Base-by-base conservation (phyloP, 2,888 invertebrate genomes). In the Ophioninae sp. region DNA sequence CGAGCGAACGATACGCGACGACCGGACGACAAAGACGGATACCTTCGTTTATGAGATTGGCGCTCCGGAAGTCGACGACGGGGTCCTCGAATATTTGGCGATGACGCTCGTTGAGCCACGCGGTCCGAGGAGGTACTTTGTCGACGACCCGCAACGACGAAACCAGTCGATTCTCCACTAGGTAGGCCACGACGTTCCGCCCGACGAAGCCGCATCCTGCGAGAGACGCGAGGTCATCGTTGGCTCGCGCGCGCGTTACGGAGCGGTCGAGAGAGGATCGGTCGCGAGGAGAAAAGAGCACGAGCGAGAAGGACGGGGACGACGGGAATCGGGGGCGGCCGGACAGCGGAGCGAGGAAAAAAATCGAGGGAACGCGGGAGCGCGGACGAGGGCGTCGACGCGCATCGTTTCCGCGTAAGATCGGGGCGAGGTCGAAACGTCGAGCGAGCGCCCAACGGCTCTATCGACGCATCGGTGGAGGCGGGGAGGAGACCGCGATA, bases 181-280 rank as follows among this genome's bases (percentile, higher is more conserved):
- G 94, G 93, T 96, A 96, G 84, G 96, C 95, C 83, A 98, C 96
- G 88, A 98, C 94, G 94, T 98, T 97, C 90, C 98, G 95, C 87
- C 98, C 98, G 92, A 98, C 96, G 93, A 98, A 98, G 89, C 98
- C 98, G 93, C 98, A 98, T 93, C 98, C 98, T 98, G 93, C 70
- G 92, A 90, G 86, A 85, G 21, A 76, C 62, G 17, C 17, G 3
- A 2, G 30, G 30, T 3, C 17, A 50, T 13, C 13, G 13, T 50
- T 50, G 2, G 50, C 50, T 50, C 41, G 62, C 41, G 62, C 68
- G 68, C 44, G 23, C 37, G 21, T 17, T 67, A 21, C 59, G 2
- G 3, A 59, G 10, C 21, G 6, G 17, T 21, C 0, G 3, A 20
- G 6, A 13, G 13, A 13, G 13, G 6, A 50, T 50, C 13, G 50